Base-by-base conservation (phyloP, 2,888 invertebrate species). In the Nudaria mundana region DNA sequence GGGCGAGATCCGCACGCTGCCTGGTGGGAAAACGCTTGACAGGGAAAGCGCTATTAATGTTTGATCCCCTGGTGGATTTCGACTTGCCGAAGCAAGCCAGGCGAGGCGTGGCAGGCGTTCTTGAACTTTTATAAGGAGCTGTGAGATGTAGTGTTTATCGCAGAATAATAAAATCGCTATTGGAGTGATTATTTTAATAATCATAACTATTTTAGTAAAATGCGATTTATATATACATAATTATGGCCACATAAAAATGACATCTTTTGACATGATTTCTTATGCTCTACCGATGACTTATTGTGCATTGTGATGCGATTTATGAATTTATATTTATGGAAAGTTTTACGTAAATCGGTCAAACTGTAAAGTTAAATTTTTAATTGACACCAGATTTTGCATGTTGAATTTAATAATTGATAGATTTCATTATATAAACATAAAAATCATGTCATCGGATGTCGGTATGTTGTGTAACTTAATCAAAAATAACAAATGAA, bases 241-340 rank as follows among this genome's bases (percentile, higher is more conserved):
- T n/a, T n/a, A 78, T 79, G 80, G 78, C 80, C 71, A 70, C 75
- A 72, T 60, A 55, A 63, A 69, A 65, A 13, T 14, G 28, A 28
- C 12, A 13, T 28, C 28, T 8, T 14, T 14, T 13, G 28, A 28
- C 28, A 28, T 28, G 13, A 28, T 15, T 28, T 8, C 14, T 14
- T 13, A 3, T 15, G 0, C n/a, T 10, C 10, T 5, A 5, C 6
- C 3, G 2, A 12, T n/a, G 3, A 1, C 7, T 5, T 11, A 1
- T 12, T 2, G 12, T 12, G 5, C 12, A 12, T 4, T 12, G 2
- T 25, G 20, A 5, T 20, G 5, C 6, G 8, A 20, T 20, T 20
- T 20, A 20, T 20, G 6, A 20, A 20, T 7, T 5, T 20, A 5
- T 5, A 20, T 5, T 8, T 18, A 18, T 18, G 18, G 3, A 18